phyloP scores from a whole-genome alignment of 2,888 invertebrate genomes.

The Serrognathus titanus region DNA sequence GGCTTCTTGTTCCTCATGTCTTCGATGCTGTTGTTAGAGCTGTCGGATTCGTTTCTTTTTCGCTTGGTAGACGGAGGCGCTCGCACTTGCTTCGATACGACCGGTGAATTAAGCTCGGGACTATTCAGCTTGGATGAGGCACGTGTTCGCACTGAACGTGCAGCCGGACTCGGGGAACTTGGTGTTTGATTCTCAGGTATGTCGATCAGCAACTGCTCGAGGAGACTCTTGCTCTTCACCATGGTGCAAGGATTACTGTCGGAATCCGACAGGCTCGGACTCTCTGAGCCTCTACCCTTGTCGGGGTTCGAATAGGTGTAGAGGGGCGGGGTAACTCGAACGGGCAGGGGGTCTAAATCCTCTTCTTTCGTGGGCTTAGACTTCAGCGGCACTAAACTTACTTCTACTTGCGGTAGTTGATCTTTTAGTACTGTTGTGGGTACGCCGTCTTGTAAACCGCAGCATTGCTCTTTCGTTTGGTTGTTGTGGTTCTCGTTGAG shows the following conservation, averaged over 20 bases:
- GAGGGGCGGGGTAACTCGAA: conserved; percentile 68
- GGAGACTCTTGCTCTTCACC: conserved; percentile 57
- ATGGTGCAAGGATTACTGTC: conserved; percentile 37
- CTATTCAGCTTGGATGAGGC: conserved; percentile 67
- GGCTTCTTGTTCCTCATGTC: conserved; percentile 41
- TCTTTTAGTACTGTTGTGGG: conserved; percentile 18
- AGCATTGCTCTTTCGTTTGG: conserved; percentile 42
- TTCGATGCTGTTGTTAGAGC: conserved; percentile 50
- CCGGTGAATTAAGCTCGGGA: conserved; percentile 52
- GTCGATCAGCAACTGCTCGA: conserved; percentile 80
- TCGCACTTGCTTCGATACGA: conserved; percentile 23
- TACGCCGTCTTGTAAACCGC: conserved; percentile 41
- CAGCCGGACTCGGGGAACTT: conserved; percentile 46
- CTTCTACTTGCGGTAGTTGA: conserved; percentile 31
- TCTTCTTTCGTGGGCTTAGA: conserved; percentile 23
- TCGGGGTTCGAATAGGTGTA: conserved; percentile 77
- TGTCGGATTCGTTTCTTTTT: conserved; percentile 76
- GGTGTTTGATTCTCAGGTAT: conserved; percentile 58
- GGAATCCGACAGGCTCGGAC: conserved; percentile 40
- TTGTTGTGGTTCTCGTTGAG: conserved; percentile 29
- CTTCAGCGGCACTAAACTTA: conserved; percentile 40
- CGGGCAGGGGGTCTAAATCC: conserved; percentile 61
- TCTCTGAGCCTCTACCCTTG: conserved; percentile 49
- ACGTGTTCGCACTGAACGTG: conserved; percentile 55
- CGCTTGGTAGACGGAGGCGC: conserved; percentile 55